Base-by-base conservation (phyloP, 2,888 invertebrate genomes). In the Hydraecia micacea region DNA sequence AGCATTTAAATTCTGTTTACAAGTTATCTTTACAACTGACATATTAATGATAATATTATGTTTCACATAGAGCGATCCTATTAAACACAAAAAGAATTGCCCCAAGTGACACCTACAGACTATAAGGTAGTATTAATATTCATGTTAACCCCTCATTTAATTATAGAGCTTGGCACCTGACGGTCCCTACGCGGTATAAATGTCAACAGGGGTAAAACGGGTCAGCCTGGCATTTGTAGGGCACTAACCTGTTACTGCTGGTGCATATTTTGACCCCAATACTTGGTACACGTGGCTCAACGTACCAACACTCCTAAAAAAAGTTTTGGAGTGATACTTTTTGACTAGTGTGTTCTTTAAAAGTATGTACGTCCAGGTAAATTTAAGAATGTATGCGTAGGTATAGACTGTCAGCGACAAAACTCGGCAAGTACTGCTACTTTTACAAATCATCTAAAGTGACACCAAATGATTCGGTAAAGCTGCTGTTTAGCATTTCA, bases 201-300 rank as follows among this genome's bases (percentile, higher is more conserved):
- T 88, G 89, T 80, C 88, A 82, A 87, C 71, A 62, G 70, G 75
- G 82, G 86, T 83, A 70, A 86, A 88, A 72, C 73, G 79, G 89
- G 88, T 88, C 89, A 88, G 76, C 62, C 28, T 89, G 89, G 72
- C 87, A 89, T 88, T 88, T 89, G 89, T 88, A 86, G 88, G 88
- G 73, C 89, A 84, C 18, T 82, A 80, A 86, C 86, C 86, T 77
- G 85, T 85, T 85, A 79, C 81, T 71, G 80, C 49, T 62, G 67
- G 75, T 86, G 86, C 81, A 86, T 75, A 73, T 79, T 80, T 79
- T 84, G 75, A 74, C 80, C 88, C 25, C 67, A 39, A 85, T 88
- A 78, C 42, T 15, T 66, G 25, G 67, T 63, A 85, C 66, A 75
- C 74, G 76, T 87, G 81, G 71, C 62, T 49, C 7, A n/a, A 62